These are phyloP conservation scores for Stigmatopora nigra DNA, from an alignment of 2,113 vertebrate genomes.

Conservation along the genomic window DNA sequence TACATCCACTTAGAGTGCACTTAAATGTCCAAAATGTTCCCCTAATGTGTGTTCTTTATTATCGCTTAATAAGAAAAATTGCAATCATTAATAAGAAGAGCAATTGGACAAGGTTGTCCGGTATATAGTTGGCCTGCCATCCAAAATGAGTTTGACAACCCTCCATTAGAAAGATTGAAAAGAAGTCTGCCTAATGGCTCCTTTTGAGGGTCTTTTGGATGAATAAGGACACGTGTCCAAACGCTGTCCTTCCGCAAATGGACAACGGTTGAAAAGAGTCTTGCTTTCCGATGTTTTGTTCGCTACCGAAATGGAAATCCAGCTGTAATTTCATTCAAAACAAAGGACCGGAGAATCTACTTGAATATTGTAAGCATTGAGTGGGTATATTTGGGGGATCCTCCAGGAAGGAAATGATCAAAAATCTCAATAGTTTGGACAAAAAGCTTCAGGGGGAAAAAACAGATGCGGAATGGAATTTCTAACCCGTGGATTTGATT, in stretches of 20 bases:
- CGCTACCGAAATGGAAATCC: slow-evolving; percentile 7
- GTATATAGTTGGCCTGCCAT: too few relatives aligned
- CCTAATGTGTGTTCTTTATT: too few relatives aligned
- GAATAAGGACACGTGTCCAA: slow-evolving; percentile 23
- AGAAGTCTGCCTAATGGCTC: slow-evolving; percentile 15
- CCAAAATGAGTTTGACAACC: background rate
- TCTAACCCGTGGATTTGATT: background rate
- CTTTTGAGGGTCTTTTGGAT: slow-evolving; percentile 23
- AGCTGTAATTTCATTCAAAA: slow-evolving; percentile 11
- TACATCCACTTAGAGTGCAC: too few relatives aligned
- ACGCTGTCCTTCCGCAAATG: slow-evolving; percentile 33
- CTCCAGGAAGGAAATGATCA: slow-evolving; percentile 41
- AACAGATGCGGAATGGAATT: slow-evolving; percentile 10
- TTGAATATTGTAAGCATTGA: background rate
- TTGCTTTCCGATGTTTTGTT: slow-evolving; percentile 26
- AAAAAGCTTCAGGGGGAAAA: background rate
- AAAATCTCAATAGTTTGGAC: slow-evolving; percentile 2
- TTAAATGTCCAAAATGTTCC: too few relatives aligned
- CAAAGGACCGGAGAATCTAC: slow-evolving; percentile 21
- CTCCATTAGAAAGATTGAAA: slow-evolving; percentile 6
- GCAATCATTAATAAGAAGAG: too few relatives aligned
- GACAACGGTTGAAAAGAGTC: background rate
- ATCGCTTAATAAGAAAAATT: too few relatives aligned
- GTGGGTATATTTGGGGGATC: background rate
- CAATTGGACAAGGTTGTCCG: too few relatives aligned